These are phyloP conservation scores for Cheilinus undulatus DNA, from an alignment of 2,113 vertebrate genomes.

Conservation along the genomic window DNA sequence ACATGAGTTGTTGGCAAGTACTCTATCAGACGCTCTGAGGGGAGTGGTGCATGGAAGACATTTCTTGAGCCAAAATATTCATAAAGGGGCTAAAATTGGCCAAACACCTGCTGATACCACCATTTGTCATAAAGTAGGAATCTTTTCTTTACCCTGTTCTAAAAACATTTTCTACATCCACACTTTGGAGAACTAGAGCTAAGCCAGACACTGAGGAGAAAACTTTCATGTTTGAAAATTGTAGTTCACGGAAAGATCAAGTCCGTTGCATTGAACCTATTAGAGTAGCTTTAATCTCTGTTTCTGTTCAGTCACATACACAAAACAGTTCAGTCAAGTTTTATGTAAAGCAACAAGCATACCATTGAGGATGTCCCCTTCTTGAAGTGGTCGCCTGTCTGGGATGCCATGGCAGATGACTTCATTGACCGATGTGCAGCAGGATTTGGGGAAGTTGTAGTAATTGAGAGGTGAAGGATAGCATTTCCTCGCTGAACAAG, in stretches of 20 bases:
- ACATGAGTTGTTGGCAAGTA: slow-evolving; percentile 48
- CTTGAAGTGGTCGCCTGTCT: slow-evolving; percentile 92
- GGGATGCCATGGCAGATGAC: slow-evolving; percentile 99
- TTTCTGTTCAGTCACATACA: too few species aligned
- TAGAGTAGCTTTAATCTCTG: too few species aligned
- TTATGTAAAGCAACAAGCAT: slow-evolving; percentile 31
- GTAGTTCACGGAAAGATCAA: too few species aligned
- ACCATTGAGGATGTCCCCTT: slow-evolving; percentile 98
- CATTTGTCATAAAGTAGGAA: slow-evolving; percentile 49
- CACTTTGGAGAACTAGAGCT: slow-evolving; percentile 1
- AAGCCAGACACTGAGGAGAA: neutral
- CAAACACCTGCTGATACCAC: slow-evolving; percentile 61
- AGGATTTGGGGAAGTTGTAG: slow-evolving; percentile 99
- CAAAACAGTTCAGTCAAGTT: too few species aligned
- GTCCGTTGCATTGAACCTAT: too few species aligned
- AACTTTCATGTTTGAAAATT: neutral
- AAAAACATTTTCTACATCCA: slow-evolving; percentile 16
- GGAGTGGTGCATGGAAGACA: slow-evolving; percentile 56
- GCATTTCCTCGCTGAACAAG: slow-evolving; percentile 95
- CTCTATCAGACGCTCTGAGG: slow-evolving; percentile 66
- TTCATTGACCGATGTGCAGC: slow-evolving; percentile 98
- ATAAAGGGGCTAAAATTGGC: slow-evolving; percentile 64
- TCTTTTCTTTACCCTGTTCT: neutral
- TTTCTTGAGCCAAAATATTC: slow-evolving; percentile 50
- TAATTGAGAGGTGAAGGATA: slow-evolving; percentile 99